These are phyloP conservation scores for Tetramorium bicarinatum DNA, from an alignment of 2,888 invertebrate genomes.

Conservation along the genomic window DNA sequence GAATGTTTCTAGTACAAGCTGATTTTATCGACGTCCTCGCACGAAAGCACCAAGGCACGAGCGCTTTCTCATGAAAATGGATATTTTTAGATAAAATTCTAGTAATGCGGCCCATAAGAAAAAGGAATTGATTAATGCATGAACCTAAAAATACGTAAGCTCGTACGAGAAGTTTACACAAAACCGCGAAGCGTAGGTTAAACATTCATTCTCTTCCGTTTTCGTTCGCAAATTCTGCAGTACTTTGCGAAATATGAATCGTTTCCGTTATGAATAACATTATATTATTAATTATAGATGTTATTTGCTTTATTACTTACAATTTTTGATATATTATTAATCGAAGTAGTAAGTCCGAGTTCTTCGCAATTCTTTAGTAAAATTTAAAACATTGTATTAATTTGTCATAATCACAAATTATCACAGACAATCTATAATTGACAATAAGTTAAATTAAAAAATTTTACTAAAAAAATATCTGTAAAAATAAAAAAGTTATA, in stretches of 20 bases:
- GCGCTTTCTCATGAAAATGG: conserved; percentile 47
- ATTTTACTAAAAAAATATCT: background rate
- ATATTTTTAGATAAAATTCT: conserved; percentile 62
- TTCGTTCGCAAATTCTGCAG: conserved; percentile 49
- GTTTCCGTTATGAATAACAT: background rate
- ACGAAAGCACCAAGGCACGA: conserved; percentile 51
- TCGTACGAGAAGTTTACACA: conserved; percentile 31
- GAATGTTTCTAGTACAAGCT: conserved; percentile 35
- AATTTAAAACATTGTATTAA: background rate
- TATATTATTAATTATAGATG: background rate
- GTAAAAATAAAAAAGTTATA: background rate
- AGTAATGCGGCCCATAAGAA: conserved; percentile 29
- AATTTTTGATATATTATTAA: background rate
- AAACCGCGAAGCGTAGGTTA: conserved; percentile 12
- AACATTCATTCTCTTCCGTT: conserved; percentile 44
- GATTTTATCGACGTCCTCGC: conserved; percentile 67
- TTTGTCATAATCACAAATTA: background rate
- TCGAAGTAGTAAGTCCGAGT: background rate
- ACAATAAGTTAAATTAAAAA: background rate
- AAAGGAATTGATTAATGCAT: conserved; percentile 53
- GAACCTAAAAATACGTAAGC: conserved; percentile 44
- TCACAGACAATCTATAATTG: background rate
- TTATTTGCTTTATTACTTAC: background rate
- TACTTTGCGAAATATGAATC: conserved; percentile 24
- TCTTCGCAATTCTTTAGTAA: background rate